Evolutionary conservation across 2,888 invertebrate species (phyloP), one percentile per base, ranked within the genome.

Genomic region (Macrophya annulata): DNA sequence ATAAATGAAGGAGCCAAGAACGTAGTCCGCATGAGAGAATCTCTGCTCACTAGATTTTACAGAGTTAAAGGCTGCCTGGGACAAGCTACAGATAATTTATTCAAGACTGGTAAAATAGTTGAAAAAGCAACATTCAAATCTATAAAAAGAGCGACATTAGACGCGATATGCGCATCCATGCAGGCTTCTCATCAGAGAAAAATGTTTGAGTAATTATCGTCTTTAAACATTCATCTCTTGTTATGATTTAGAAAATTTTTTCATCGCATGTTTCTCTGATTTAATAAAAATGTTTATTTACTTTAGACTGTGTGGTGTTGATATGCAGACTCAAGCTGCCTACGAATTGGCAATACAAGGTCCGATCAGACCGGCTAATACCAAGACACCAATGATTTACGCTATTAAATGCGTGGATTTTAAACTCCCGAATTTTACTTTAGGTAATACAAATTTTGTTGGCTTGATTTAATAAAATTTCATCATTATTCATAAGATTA

Each of bases 341-440:
- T 99, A 98, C 93, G 98, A 99, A 85, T 91, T 99, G 85, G 99
- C 99, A 9, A 94, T 96, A 0, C 94, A 96, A 92, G 99, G 99
- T 0, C 94, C 96, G 0, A 95, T 99, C 4, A 94, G 98, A 85
- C 98, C 99, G 0, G 94, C 94, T 0, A 93, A 95, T 85, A 95
- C 94, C 59, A 96, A 96, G 86, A 94, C 96, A 40, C 97, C 98
- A 0, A 94, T 99, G 48, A 91, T 99, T 40, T 99, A 99, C 93
- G 96, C 97, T 43, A 95, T 99, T 45, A 97, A 97, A 92, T 97
- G 98, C 93, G 95, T 97, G 3, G 94, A 97, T 87, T 99, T 98
- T 92, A 94, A 96, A 40, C 95, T 96, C 17, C 99, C 99, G 0
- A 94, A 97, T 88, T 99, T 99, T 91, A 97, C 96, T 17, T 93